phyloP scores from a whole-genome alignment of 2,888 invertebrate genomes.

The Fissipunctia ypsillon region DNA sequence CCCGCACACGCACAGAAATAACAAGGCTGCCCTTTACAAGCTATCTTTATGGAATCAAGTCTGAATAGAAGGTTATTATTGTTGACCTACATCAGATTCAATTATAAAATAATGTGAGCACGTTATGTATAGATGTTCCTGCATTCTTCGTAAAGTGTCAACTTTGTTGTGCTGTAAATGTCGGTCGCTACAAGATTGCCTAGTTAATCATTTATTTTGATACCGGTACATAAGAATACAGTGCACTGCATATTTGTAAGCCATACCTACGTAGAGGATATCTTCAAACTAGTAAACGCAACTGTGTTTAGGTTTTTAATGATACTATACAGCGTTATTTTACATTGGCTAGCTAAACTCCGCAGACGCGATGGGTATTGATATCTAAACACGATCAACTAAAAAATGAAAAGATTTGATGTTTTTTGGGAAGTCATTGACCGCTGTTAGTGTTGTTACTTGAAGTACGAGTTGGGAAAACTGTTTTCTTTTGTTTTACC shows the following conservation, averaged over 20 bases:
- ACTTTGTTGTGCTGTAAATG: background rate
- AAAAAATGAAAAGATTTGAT: too few relatives aligned
- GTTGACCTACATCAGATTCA: conserved; percentile 20
- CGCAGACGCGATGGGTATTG: too few relatives aligned
- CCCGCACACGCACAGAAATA: conserved; percentile 37
- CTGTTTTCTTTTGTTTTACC: too few relatives aligned
- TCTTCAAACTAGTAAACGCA: background rate
- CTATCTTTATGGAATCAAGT: conserved; percentile 45
- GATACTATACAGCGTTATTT: too few relatives aligned
- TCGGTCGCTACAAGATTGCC: background rate
- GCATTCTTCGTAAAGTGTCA: conserved; percentile 26
- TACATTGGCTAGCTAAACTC: too few relatives aligned
- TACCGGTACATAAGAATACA: background rate
- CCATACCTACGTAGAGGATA: background rate
- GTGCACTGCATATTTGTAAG: background rate
- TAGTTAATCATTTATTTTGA: background rate
- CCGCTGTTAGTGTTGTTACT: too few relatives aligned
- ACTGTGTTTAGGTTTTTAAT: background rate
- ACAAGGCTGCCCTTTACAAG: conserved; percentile 43
- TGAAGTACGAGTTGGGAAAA: too few relatives aligned
- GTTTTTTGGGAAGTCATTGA: too few relatives aligned
- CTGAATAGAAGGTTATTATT: conserved; percentile 58
- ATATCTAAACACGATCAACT: too few relatives aligned
- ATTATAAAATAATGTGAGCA: background rate
- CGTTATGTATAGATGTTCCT: background rate